Percentiles rank a stretch among this genome's conserved stretches.
Evolutionary conservation across 2,797 vertebrate species (phyloP).

Genomic region (Eidolon dupreanum): DNA sequence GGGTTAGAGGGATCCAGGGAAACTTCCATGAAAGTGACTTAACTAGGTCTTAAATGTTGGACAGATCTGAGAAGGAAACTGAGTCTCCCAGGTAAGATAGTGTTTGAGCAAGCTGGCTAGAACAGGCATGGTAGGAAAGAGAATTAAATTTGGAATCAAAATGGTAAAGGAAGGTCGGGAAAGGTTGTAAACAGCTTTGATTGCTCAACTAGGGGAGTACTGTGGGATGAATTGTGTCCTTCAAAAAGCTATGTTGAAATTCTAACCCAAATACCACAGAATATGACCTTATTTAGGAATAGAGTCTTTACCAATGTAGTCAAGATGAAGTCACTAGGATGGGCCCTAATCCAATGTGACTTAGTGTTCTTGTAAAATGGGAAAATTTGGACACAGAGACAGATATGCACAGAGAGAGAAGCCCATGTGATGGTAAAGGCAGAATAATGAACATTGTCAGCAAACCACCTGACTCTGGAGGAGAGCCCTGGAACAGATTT

Average conservation of each 20-base stretch:
- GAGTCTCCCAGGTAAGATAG: background rate
- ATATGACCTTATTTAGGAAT: background rate
- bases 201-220: too few relatives aligned
- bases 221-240: fast-evolving
- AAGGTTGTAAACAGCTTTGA: background rate
- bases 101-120: background rate
- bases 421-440: fast-evolving
- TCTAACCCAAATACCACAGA: background rate
- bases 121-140: background rate
- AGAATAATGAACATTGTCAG: background rate
- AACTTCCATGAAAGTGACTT: background rate
- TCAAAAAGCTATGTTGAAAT: background rate
- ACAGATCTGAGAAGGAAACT: background rate
- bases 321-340: background rate
- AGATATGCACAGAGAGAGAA: background rate
- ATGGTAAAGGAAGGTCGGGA: background rate
- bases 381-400: background rate
- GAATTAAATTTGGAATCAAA: background rate
- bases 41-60: fast-evolving
- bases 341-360: background rate
- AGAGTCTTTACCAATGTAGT: background rate
- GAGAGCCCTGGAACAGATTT: background rate
- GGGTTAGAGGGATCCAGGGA: background rate
- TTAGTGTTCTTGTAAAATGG: background rate
- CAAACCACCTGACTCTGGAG: background rate